phyloP scores from a whole-genome alignment of 1,140 invertebrate genomes.

The Trichomalopsis sarcophagae region DNA sequence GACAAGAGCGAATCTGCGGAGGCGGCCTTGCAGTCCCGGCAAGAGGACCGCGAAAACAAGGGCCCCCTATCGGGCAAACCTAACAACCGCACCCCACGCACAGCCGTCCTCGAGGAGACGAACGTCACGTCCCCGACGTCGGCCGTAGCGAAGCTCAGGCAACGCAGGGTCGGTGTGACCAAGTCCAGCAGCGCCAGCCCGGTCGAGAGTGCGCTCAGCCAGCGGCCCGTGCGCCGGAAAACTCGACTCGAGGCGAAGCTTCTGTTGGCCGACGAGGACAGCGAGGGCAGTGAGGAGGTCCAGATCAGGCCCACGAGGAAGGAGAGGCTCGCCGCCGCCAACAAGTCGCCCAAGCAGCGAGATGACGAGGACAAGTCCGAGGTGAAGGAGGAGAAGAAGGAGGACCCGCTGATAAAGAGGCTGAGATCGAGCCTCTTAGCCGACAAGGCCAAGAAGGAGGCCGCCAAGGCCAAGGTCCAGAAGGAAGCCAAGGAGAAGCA shows the following conservation, averaged over 20 bases:
- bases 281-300: constrained; percentile 53
- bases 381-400: constrained; percentile 51
- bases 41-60: constrained; percentile 74
- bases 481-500: constrained; percentile 50
- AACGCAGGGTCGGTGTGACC: constrained; percentile 40
- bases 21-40: constrained; percentile 59
- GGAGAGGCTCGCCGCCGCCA: neutral
- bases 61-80: constrained; percentile 66
- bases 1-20: constrained; percentile 61
- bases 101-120: constrained; percentile 71
- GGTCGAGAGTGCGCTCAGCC: neutral
- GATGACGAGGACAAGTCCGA: constrained; percentile 49
- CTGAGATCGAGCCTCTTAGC: constrained; percentile 49
- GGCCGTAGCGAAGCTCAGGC: constrained; percentile 64
- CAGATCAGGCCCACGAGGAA: neutral
- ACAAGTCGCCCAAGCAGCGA: constrained; percentile 25
- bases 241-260: constrained; percentile 51
- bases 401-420: constrained; percentile 63
- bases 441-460: constrained; percentile 37
- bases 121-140: constrained; percentile 61
- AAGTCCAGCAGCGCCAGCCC: neutral
- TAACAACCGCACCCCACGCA: constrained; percentile 65
- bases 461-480: constrained; percentile 46
- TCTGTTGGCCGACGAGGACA: constrained; percentile 47
- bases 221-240: constrained; percentile 25